phyloP scores from a whole-genome alignment of 2,888 invertebrate genomes.

The Hartigia nigra region DNA sequence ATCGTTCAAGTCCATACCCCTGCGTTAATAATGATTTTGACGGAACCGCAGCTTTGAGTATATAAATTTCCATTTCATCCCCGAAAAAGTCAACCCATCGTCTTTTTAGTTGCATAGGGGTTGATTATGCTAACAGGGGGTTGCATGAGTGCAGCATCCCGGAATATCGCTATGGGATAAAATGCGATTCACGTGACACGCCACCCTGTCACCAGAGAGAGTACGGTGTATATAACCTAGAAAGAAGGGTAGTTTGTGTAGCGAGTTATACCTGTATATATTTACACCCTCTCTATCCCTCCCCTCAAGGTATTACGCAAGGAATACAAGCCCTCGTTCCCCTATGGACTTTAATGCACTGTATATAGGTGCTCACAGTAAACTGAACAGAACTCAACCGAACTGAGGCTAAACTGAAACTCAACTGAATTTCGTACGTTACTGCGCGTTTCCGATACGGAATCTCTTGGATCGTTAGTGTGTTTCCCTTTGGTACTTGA shows the following conservation, averaged over 20 bases:
- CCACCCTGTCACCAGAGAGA: not conserved
- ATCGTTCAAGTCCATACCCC: conserved; percentile 52
- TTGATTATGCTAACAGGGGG: too few species aligned
- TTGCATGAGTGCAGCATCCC: not conserved
- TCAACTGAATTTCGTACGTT: not conserved
- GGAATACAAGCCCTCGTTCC: not conserved
- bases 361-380: not conserved
- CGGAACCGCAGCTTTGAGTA: conserved; percentile 41
- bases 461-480: not conserved
- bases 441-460: not conserved
- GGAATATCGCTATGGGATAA: not conserved
- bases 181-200: not conserved
- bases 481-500: not conserved
- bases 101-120: too few species aligned
- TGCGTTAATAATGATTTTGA: conserved; percentile 36
- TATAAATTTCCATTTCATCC: conserved; percentile 8
- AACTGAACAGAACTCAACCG: not conserved
- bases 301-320: not conserved
- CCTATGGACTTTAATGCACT: not conserved
- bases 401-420: not conserved
- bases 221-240: not conserved
- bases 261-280: not conserved
- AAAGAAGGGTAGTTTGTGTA: not conserved
- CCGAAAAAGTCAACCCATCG: not conserved
- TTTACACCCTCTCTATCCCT: not conserved